Conservation (phyloP, 2,888 invertebrate genomes). For the Eucera pruinosa region DNA sequence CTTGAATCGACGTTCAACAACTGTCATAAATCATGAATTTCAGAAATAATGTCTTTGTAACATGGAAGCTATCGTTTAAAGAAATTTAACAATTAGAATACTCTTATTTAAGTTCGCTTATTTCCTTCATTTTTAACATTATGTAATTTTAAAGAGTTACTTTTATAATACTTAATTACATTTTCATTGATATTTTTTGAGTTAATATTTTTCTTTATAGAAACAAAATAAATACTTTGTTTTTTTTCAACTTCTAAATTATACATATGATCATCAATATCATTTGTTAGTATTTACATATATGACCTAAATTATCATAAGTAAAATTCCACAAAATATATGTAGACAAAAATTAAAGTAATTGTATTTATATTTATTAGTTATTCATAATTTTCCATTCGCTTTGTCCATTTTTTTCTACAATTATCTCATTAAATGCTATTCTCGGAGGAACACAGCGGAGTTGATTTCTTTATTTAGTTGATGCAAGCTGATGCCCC, state of each 20-base stretch:
- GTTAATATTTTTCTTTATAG: no score
- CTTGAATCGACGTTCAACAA: neutral
- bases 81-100: neutral
- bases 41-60: neutral
- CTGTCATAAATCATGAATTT: slow-evolving; percentile 4
- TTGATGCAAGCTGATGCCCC: slow-evolving; percentile 20
- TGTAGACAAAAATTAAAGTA: no score
- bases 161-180: no score
- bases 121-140: neutral
- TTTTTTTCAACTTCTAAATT: no score
- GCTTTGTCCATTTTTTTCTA: neutral
- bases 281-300: no score
- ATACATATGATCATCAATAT: no score
- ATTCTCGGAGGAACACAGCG: neutral
- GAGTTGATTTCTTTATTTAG: slow-evolving; percentile 29
- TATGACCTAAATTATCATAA: no score
- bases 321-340: neutral
- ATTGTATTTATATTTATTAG: no score
- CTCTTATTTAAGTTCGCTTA: no score
- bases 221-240: no score
- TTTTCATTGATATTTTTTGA: no score
- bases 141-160: neutral
- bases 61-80: neutral
- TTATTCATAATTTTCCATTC: neutral
- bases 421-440: neutral